Conservation (phyloP, 2,113 vertebrate species). For the Onychostoma macrolepis region DNA sequence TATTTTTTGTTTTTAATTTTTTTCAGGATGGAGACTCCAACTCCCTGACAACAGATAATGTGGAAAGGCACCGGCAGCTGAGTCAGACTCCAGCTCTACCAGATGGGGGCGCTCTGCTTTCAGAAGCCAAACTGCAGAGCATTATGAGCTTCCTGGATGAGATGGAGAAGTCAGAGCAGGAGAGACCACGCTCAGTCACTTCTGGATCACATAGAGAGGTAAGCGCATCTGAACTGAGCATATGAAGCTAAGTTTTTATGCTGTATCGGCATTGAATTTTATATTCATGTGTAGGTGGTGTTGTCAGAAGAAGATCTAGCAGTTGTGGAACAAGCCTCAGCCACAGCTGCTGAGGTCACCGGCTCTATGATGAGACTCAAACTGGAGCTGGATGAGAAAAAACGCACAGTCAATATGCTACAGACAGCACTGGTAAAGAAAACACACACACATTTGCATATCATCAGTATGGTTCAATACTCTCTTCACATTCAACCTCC, state of each 20-base stretch:
- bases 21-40: conserved; percentile 81
- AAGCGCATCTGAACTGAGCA: background rate
- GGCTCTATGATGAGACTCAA: conserved; percentile 84
- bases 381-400: conserved; percentile 93
- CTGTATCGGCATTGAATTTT: background rate
- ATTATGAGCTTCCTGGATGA: conserved; percentile 95
- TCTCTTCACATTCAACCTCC: too few species aligned
- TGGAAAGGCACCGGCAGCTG: conserved; percentile 88
- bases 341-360: conserved; percentile 81
- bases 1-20: too few species aligned
- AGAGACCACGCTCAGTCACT: conserved; percentile 80
- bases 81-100: conserved; percentile 69
- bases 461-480: background rate
- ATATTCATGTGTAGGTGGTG: conserved; percentile 68
- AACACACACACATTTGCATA: background rate
- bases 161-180: conserved; percentile 91
- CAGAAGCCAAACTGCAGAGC: conserved; percentile 92
- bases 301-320: conserved; percentile 81
- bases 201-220: conserved; percentile 83
- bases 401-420: conserved; percentile 81
- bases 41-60: conserved; percentile 88
- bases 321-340: conserved; percentile 77
- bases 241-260: background rate
- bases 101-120: conserved; percentile 83
- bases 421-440: conserved; percentile 85